phyloP scores from a whole-genome alignment of 2,113 vertebrate species.

The Garra rufa region DNA sequence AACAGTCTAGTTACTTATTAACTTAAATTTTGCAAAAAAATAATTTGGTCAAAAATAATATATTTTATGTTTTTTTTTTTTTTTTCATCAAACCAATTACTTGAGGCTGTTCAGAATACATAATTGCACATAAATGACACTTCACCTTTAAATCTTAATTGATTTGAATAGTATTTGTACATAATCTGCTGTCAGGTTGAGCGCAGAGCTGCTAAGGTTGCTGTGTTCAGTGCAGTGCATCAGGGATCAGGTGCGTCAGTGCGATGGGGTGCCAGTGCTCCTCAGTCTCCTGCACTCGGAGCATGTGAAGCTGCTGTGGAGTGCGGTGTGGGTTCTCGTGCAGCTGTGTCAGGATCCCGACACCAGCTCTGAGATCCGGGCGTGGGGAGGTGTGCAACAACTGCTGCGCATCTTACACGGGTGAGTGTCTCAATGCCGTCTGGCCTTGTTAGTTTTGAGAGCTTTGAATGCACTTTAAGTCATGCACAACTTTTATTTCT shows the following conservation, averaged over 20 bases:
- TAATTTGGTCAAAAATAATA: too few species aligned
- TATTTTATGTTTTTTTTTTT: too few species aligned
- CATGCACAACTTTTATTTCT: conserved; percentile 9
- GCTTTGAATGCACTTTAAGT: neutral
- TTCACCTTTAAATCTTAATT: neutral
- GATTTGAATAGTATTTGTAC: neutral
- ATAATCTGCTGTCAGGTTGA: conserved; percentile 71
- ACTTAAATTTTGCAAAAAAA: too few species aligned
- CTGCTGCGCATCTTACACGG: conserved; percentile 85
- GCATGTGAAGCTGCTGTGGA: conserved; percentile 87
- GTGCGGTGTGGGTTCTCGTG: conserved; percentile 86
- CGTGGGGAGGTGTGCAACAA: conserved; percentile 90
- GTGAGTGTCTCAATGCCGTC: conserved; percentile 62
- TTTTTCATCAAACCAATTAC: too few species aligned
- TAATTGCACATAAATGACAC: neutral
- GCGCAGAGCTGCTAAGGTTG: conserved; percentile 84
- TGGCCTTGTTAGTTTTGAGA: neutral
- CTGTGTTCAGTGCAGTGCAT: conserved; percentile 80
- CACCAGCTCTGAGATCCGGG: conserved; percentile 81
- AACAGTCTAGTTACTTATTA: too few species aligned
- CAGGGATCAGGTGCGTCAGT: conserved; percentile 84
- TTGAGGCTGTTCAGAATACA: too few species aligned
- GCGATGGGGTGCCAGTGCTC: conserved; percentile 83
- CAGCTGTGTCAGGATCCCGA: conserved; percentile 89
- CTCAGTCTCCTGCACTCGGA: conserved; percentile 86